Evolutionary conservation across 2,113 vertebrate species (phyloP).

Genomic region (Sturnus vulgaris): DNA sequence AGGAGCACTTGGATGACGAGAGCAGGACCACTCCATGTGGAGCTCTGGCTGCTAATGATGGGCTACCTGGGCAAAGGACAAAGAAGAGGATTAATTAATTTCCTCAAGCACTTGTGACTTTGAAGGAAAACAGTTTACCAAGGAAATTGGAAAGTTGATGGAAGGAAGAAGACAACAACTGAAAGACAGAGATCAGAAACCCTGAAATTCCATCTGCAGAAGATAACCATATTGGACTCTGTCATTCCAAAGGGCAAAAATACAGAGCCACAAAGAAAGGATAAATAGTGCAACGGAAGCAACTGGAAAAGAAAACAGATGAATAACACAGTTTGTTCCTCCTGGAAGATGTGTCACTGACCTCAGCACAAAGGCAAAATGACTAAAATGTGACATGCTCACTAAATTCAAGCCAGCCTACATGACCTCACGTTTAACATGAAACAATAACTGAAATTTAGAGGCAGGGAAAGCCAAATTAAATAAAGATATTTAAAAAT

Average conservation of each 20-base stretch:
- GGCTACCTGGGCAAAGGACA: not conserved
- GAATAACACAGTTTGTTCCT: not conserved
- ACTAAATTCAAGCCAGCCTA: not conserved
- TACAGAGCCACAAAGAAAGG: not conserved
- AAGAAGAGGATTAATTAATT: not conserved
- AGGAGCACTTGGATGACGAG: accelerated
- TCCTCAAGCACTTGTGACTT: not conserved
- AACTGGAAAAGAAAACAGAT: slow-evolving; percentile 11
- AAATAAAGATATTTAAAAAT: not conserved
- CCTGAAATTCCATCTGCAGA: not conserved
- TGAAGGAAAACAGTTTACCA: not conserved
- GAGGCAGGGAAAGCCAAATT: slow-evolving; percentile 10
- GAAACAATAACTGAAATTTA: slow-evolving; percentile 36
- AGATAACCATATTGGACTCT: not conserved
- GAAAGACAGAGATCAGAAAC: not conserved
- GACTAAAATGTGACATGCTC: not conserved
- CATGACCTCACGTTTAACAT: not conserved
- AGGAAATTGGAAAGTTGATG: not conserved
- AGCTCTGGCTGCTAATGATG: not conserved
- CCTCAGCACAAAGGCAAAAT: not conserved
- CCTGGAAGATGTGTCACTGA: slow-evolving; percentile 27
- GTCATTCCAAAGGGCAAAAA: not conserved
- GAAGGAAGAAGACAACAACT: not conserved
- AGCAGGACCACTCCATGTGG: accelerated
- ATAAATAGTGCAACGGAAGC: not conserved